Conservation (phyloP, 2,888 invertebrate genomes). For the Chrysolina americana region DNA sequence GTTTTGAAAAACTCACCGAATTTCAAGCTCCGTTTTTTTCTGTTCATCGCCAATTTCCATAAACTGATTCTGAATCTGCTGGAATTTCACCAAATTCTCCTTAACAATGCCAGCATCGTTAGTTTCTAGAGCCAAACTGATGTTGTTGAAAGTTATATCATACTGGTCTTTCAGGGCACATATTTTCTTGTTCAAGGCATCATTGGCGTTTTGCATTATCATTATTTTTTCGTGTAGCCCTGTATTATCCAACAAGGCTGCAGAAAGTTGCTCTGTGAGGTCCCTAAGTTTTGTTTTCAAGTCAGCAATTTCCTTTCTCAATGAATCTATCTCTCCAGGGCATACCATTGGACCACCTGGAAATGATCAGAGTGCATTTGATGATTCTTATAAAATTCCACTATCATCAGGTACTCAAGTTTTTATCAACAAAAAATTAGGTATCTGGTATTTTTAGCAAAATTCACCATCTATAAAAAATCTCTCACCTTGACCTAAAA, state of each 20-base stretch:
- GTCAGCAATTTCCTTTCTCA: constrained; percentile 73
- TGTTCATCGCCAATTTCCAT: constrained; percentile 73
- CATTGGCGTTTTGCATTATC: constrained; percentile 79
- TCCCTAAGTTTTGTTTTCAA: constrained; percentile 76
- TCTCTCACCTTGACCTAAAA: constrained; percentile 69
- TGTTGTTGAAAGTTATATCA: constrained; percentile 73
- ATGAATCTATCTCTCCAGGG: constrained; percentile 68
- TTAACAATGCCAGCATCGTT: constrained; percentile 62
- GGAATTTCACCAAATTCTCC: constrained; percentile 70
- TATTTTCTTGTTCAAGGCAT: constrained; percentile 76
- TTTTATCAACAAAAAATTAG: too few species aligned
- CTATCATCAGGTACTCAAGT: too few species aligned
- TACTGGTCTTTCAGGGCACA: constrained; percentile 75
- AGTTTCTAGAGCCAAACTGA: constrained; percentile 69
- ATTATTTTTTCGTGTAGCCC: constrained; percentile 80
- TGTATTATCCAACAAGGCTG: constrained; percentile 78
- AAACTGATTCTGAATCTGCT: constrained; percentile 70
- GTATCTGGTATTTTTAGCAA: too few species aligned
- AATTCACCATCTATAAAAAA: background rate
- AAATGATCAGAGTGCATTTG: too few species aligned
- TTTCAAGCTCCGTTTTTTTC: constrained; percentile 72
- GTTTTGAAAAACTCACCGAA: constrained; percentile 57
- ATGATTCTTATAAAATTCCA: too few species aligned
- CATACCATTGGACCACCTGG: constrained; percentile 61
- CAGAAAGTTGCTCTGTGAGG: constrained; percentile 78